A percentile compares a stretch with the other conserved stretches of the same genome.
phyloP scores from a whole-genome alignment of 2,888 invertebrate genomes.

The Rambutsinella grinnellia region DNA sequence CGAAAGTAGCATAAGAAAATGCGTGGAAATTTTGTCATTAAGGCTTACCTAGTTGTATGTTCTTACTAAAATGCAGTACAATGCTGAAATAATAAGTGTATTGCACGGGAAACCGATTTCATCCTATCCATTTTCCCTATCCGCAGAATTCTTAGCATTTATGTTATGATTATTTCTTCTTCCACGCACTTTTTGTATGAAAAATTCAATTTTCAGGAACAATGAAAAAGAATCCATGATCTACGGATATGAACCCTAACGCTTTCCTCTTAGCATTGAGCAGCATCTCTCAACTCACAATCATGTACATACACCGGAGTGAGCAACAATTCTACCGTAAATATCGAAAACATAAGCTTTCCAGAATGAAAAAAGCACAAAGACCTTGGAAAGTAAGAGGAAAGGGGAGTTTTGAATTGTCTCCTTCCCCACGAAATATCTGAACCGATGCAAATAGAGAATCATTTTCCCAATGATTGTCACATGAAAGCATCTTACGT shows the following conservation, averaged over 20 bases:
- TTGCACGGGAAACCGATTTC: background rate
- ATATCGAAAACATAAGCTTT: slow-evolving; percentile 22
- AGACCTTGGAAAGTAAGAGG: slow-evolving; percentile 5
- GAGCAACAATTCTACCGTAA: slow-evolving; percentile 26
- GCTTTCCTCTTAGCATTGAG: too few relatives aligned
- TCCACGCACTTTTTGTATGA: background rate
- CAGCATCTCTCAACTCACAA: too few relatives aligned
- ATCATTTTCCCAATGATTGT: slow-evolving; percentile 36
- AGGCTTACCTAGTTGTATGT: too few relatives aligned
- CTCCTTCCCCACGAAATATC: slow-evolving; percentile 17
- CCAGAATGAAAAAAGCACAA: slow-evolving; percentile 15
- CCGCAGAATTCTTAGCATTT: background rate
- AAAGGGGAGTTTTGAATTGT: slow-evolving; percentile 16
- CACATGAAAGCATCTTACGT: too few relatives aligned
- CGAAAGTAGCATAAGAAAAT: too few relatives aligned
- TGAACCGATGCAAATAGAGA: slow-evolving; percentile 29
- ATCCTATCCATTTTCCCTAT: background rate
- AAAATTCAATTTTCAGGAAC: slow-evolving; percentile 1
- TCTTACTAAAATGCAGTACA: too few relatives aligned
- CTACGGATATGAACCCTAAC: too few relatives aligned
- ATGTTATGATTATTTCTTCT: background rate
- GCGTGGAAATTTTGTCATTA: too few relatives aligned
- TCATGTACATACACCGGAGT: too few relatives aligned
- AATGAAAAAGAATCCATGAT: background rate
- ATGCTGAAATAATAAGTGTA: too few relatives aligned